Conservation (phyloP, 2,888 invertebrate genomes). For the Limnephilus marmoratus region DNA sequence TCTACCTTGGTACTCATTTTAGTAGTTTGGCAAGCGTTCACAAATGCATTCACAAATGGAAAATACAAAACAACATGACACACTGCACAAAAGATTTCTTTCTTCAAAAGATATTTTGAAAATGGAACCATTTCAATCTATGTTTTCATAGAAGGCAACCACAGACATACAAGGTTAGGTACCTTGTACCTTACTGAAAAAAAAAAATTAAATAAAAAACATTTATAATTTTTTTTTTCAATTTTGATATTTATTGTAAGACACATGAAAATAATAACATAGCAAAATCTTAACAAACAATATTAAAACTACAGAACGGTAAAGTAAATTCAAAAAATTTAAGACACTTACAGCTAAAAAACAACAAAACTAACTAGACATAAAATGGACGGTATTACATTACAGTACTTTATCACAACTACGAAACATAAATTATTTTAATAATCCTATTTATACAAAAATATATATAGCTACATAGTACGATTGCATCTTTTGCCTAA, state of each 20-base stretch:
- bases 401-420: conserved; percentile 45
- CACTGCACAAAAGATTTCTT: not conserved
- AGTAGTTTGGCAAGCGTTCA: not conserved
- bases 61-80: not conserved
- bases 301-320: not conserved
- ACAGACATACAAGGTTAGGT: not conserved
- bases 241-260: conserved; percentile 2
- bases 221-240: not conserved
- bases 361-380: conserved; percentile 26
- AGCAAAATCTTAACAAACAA: not conserved
- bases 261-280: not conserved
- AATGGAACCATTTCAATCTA: not conserved
- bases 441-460: not conserved
- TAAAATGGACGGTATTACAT: conserved; percentile 51
- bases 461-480: not conserved
- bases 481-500: not conserved
- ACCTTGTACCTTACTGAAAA: not conserved
- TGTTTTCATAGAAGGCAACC: not conserved
- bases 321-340: not conserved
- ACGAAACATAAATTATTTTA: conserved; percentile 25
- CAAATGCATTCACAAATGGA: not conserved
- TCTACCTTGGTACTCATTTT: conserved; percentile 41
- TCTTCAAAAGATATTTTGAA: not conserved
- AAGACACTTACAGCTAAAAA: conserved; percentile 12
- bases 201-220: not conserved